Evolutionary conservation across 2,888 invertebrate genomes (phyloP).

Genomic region (Venustoraphidia nigricollis): DNA sequence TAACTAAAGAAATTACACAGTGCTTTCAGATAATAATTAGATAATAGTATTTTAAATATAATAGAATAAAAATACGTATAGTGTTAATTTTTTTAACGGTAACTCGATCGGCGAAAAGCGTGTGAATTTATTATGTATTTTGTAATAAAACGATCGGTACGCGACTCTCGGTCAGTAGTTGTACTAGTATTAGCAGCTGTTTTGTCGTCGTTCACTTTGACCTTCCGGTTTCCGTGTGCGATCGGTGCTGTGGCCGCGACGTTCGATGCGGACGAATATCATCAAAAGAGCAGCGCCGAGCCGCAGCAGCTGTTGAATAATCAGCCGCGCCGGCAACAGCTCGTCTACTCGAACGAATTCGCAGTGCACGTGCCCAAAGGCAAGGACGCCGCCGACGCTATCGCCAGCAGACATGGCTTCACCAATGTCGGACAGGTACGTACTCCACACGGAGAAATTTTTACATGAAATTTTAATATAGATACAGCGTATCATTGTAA

Average conservation of each 20-base stretch:
- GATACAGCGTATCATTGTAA: too few relatives aligned
- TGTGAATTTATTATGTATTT: not conserved
- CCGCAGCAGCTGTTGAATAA: too few relatives aligned
- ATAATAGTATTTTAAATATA: too few relatives aligned
- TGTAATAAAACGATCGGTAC: not conserved
- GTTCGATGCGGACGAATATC: too few relatives aligned
- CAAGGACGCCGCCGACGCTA: conserved; percentile 49
- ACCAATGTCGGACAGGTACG: conserved; percentile 78
- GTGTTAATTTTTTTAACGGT: too few relatives aligned
- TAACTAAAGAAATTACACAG: too few relatives aligned
- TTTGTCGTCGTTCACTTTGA: not conserved
- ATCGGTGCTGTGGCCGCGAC: not conserved
- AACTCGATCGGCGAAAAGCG: too few relatives aligned
- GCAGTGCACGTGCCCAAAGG: conserved; percentile 74
- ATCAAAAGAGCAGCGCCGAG: too few relatives aligned
- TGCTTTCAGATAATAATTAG: too few relatives aligned
- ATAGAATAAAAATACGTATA: too few relatives aligned
- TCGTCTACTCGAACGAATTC: conserved; percentile 65
- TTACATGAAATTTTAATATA: too few relatives aligned
- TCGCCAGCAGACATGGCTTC: conserved; percentile 77
- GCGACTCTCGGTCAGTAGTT: not conserved
- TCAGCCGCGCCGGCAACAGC: conserved; percentile 7
- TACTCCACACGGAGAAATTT: conserved; percentile 7
- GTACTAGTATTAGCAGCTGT: not conserved
- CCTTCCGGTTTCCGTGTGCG: not conserved